Conservation (phyloP, 2,888 invertebrate species). For the Marronus borbonicus region DNA sequence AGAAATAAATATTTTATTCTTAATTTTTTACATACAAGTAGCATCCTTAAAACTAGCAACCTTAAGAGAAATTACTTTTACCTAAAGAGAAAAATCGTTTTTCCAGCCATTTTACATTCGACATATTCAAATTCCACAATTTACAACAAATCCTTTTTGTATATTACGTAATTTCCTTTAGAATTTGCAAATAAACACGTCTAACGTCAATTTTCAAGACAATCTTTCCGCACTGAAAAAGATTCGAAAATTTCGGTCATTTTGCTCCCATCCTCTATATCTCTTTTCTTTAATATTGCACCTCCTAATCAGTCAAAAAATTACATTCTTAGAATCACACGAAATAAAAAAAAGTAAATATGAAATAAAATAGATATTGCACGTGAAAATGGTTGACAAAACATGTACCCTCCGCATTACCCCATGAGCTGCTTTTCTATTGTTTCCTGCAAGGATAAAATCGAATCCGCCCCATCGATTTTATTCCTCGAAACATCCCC, state of each 20-base stretch:
- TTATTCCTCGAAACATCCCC: conserved; percentile 1
- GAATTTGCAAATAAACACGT: background rate
- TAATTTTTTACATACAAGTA: background rate
- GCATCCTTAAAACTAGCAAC: background rate
- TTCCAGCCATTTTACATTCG: background rate
- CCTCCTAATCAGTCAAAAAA: background rate
- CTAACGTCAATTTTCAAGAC: conserved; percentile 15
- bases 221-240: conserved; percentile 36
- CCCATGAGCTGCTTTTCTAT: background rate
- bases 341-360: background rate
- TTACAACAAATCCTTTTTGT: too few relatives aligned
- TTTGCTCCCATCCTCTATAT: background rate
- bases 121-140: too few relatives aligned
- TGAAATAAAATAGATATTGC: conserved; percentile 10
- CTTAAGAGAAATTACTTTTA: background rate
- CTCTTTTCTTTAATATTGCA: background rate
- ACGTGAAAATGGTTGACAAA: conserved; percentile 11
- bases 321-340: background rate
- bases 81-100: too few relatives aligned
- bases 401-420: background rate
- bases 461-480: background rate
- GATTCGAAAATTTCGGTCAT: conserved; percentile 35
- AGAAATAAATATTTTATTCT: conserved; percentile 5
- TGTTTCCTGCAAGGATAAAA: background rate
- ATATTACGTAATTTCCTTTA: too few relatives aligned